Evolutionary conservation across 2,113 vertebrate species (phyloP).

Genomic region (Dasyornis broadbenti): DNA sequence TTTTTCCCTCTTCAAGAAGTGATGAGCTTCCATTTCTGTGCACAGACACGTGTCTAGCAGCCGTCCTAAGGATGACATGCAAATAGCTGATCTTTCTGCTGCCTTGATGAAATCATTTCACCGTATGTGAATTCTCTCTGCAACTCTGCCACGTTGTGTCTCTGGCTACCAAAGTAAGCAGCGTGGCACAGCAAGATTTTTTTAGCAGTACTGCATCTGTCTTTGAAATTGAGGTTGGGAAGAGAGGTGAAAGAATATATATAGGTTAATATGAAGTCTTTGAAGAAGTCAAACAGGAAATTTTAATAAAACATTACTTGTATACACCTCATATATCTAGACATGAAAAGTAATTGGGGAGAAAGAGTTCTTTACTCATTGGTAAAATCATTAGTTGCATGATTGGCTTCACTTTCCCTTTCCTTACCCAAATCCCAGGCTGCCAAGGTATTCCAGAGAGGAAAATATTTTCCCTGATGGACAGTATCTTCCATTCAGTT

Average conservation of each 20-base stretch:
- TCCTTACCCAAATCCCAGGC: neutral
- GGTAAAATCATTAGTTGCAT: constrained; percentile 7
- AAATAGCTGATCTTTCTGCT: neutral
- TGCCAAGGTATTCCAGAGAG: neutral
- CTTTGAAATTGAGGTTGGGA: neutral
- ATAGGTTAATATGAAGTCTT: neutral
- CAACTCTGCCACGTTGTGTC: neutral
- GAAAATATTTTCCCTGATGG: constrained; percentile 6
- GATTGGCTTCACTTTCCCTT: neutral
- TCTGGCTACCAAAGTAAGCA: neutral
- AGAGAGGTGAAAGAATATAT: neutral
- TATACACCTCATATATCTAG: neutral
- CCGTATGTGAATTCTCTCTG: neutral
- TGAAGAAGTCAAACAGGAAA: neutral
- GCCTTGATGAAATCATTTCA: neutral
- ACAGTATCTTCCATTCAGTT: neutral
- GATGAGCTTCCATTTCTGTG: neutral
- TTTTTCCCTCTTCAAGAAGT: neutral
- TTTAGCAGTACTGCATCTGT: neutral
- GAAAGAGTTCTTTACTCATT: neutral
- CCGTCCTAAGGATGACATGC: neutral
- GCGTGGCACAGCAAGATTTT: neutral
- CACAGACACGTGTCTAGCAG: neutral
- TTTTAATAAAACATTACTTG: neutral
- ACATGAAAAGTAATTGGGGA: neutral